Evolutionary conservation across 2,113 vertebrate genomes (phyloP).

Genomic region (Anhinga rufa): DNA sequence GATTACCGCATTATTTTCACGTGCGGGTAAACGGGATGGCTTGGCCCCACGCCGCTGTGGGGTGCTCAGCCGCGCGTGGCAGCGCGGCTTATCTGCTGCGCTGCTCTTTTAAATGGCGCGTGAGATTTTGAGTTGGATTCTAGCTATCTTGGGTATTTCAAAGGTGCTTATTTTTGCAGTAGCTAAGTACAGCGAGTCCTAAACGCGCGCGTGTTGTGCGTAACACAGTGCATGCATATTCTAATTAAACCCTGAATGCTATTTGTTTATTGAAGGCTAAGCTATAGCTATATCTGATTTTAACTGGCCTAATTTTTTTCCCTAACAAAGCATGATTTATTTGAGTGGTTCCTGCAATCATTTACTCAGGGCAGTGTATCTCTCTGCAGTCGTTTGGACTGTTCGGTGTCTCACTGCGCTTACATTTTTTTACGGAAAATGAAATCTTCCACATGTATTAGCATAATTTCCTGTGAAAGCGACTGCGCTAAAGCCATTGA

Average conservation of each 20-base stretch:
- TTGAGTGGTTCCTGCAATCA: not conserved
- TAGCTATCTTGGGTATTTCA: not conserved
- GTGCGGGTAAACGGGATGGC: fast-evolving
- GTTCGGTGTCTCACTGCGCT: not conserved
- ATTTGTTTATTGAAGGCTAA: not conserved
- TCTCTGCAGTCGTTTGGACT: not conserved
- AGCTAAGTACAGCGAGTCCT: not conserved
- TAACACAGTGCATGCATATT: not conserved
- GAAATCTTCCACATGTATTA: not conserved
- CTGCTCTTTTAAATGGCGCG: fast-evolving
- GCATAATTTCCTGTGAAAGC: not conserved
- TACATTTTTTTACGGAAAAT: not conserved
- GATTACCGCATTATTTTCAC: not conserved
- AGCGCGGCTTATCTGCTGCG: not conserved
- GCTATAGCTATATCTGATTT: not conserved
- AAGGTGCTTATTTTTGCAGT: not conserved
- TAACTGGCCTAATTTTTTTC: not conserved
- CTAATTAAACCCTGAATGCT: not conserved
- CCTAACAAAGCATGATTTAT: not conserved
- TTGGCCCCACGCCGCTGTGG: fast-evolving
- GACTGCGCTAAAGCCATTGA: not conserved
- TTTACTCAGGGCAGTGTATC: not conserved
- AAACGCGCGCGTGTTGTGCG: fast-evolving
- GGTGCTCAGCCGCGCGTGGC: not conserved
- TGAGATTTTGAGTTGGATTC: not conserved